A percentile compares a stretch with the other conserved stretches of the same genome.
Conservation (phyloP, 2,797 vertebrate species). For the Cirrhinus molitorella region DNA sequence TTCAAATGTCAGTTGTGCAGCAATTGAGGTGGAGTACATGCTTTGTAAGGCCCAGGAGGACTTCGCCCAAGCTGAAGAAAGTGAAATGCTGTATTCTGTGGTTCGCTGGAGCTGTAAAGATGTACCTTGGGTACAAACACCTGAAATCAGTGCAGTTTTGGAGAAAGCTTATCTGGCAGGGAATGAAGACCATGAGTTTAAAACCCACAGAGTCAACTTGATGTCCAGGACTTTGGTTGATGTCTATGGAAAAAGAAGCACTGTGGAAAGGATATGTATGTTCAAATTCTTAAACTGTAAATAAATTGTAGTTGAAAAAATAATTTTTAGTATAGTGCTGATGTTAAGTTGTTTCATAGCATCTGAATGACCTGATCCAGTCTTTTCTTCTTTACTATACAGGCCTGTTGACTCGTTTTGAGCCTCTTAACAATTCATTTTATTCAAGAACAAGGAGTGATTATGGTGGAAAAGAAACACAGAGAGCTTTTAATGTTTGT, state of each 20-base stretch:
- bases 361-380: neutral
- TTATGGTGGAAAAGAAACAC: too few relatives aligned
- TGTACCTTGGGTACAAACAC: constrained; percentile 9
- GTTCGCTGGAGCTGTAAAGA: constrained; percentile 66
- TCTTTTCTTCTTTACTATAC: constrained; percentile 23
- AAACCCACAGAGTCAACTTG: neutral
- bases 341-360: neutral
- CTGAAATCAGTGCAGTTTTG: constrained; percentile 43
- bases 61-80: constrained; percentile 69
- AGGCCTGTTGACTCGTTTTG: constrained; percentile 46
- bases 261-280: constrained; percentile 22
- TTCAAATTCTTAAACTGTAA: too few relatives aligned
- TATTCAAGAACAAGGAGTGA: constrained; percentile 54
- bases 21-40: constrained; percentile 79
- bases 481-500: too few relatives aligned
- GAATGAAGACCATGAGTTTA: neutral
- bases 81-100: constrained; percentile 54
- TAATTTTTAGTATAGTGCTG: neutral
- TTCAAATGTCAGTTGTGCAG: constrained; percentile 52
- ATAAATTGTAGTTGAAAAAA: too few relatives aligned
- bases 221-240: fast-evolving
- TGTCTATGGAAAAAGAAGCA: neutral
- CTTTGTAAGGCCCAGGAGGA: constrained; percentile 77
- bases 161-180: constrained; percentile 45
- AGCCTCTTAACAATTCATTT: fast-evolving